Base-by-base conservation (phyloP, 2,888 invertebrate species). In the Coleophora deauratella region DNA sequence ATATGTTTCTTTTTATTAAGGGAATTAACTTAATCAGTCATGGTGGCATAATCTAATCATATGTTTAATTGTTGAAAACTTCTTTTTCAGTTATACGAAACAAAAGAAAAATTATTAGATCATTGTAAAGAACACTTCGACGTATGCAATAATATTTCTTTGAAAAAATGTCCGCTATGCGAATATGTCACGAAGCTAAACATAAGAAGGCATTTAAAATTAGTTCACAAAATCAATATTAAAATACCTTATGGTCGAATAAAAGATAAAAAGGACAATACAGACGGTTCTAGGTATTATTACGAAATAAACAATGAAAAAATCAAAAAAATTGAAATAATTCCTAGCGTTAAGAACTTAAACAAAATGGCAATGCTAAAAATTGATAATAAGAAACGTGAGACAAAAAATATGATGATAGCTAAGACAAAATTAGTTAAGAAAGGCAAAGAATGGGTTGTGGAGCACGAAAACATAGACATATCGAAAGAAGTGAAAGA, bases 151-250 rank as follows among this genome's bases (percentile, higher is more conserved):
- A 54, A 61, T 0, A 62, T 53, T 0, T 67, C 66, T 28, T 39
- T 80, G 0, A 72, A 72, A 13, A 82, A 77, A 47, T 82, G 82
- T 33, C 82, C 82, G 0, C 51, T 76, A 0, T 82, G 82, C 30
- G 57, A 63, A 0, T 68, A 60, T 21, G 74, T 74, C 0, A 70
- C 73, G 0, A 48, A 57, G 0, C 9, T 42, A 0, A 51, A 58
- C 2, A 57, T 81, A 0, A 48, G 47, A 0, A 44, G 46, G 1
- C 81, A 82, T 27, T 48, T 81, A 1, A 49, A 46, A 2, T 1
- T 47, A 0, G 52, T 50, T 0, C 81, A 82, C 42, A 52, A 58
- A 1, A n/a, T 65, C 2, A 57, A 53, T 0, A 27, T 76, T 0
- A 62, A 58, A 10, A 48, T 68, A 3, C 57, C 60, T 0, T 65